Evolutionary conservation across 2,888 invertebrate genomes (phyloP).

Genomic region (Drosophila quinaria): DNA sequence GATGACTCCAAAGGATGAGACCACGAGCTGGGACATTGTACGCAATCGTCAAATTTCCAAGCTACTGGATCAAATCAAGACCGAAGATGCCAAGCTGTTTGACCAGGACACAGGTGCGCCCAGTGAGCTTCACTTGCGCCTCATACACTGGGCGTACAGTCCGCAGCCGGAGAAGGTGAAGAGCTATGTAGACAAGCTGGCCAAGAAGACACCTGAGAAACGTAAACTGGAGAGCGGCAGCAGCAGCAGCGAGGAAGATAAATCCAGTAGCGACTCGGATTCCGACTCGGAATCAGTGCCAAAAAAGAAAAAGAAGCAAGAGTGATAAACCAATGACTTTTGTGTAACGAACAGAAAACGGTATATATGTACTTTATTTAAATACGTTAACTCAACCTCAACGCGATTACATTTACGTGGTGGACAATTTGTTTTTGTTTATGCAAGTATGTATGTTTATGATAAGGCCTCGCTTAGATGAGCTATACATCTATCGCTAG

Average conservation of each 20-base stretch:
- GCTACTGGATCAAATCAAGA: constrained; percentile 87
- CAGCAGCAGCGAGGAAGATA: constrained; percentile 48
- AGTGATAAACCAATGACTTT: constrained; percentile 40
- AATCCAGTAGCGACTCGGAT: constrained; percentile 43
- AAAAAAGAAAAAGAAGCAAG: constrained; percentile 65
- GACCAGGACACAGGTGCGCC: constrained; percentile 89
- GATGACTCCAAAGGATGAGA: constrained; percentile 87
- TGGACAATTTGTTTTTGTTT: constrained; percentile 49
- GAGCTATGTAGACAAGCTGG: constrained; percentile 86
- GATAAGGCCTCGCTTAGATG: constrained; percentile 60
- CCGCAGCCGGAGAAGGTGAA: constrained; percentile 90
- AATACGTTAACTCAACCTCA: constrained; percentile 66
- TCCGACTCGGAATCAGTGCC: constrained; percentile 57
- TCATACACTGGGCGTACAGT: constrained; percentile 92
- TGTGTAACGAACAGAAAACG: constrained; percentile 74
- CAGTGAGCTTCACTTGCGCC: constrained; percentile 89
- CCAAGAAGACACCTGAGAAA: constrained; percentile 73
- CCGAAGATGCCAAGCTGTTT: constrained; percentile 88
- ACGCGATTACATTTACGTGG: constrained; percentile 65
- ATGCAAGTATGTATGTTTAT: constrained; percentile 44
- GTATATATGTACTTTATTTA: constrained; percentile 73
- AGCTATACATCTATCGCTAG: constrained; percentile 50
- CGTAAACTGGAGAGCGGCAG: constrained; percentile 61
- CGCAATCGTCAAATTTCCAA: constrained; percentile 89
- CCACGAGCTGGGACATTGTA: constrained; percentile 91